These are phyloP conservation scores for Mesitornis unicolor DNA, from an alignment of 2,113 vertebrate species.

Conservation along the genomic window DNA sequence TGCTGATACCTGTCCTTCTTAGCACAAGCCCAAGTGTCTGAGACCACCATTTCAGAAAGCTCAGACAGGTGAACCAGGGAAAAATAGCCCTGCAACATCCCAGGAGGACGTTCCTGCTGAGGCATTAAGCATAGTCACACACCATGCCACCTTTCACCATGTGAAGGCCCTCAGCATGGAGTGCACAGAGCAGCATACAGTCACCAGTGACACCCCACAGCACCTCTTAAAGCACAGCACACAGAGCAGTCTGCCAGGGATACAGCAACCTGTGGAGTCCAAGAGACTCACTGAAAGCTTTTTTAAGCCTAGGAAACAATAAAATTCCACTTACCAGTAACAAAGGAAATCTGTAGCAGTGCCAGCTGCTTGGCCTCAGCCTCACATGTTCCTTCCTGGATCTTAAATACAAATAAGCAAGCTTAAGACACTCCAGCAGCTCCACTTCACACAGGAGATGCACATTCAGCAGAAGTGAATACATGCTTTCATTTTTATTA, in stretches of 20 bases:
- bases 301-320: background rate
- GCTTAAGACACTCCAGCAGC: background rate
- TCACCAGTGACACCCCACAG: background rate
- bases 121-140: background rate
- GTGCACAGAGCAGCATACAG: background rate
- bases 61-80: background rate
- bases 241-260: fast-evolving
- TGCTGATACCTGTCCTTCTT: background rate
- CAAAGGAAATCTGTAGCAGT: background rate
- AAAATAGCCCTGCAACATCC: background rate
- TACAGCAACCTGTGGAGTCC: background rate
- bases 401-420: background rate
- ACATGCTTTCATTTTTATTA: background rate
- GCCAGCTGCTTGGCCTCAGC: background rate
- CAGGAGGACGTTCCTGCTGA: fast-evolving
- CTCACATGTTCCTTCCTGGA: background rate
- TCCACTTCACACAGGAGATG: background rate
- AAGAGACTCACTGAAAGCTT: background rate
- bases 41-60: background rate
- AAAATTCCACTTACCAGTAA: background rate
- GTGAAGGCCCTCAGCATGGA: background rate
- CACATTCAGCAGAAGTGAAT: background rate
- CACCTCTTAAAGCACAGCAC: background rate
- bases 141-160: fast-evolving
- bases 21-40: background rate